A percentile compares a stretch with the other conserved stretches of the same genome.
Conservation (phyloP, 2,888 invertebrate genomes). For the Omphaloscelis lunosa region DNA sequence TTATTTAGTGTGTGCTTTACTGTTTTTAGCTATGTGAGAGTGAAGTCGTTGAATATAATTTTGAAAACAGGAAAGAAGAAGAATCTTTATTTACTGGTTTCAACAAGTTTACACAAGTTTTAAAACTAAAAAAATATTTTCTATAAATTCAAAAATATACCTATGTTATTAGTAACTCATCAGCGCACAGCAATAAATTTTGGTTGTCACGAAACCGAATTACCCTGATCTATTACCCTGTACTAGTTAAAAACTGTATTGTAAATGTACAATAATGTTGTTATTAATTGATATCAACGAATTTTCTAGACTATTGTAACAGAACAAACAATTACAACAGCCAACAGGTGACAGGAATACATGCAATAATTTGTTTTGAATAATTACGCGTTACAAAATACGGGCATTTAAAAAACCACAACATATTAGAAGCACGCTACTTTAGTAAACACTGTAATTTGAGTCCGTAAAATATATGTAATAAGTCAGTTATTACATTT, state of each 20-base stretch:
- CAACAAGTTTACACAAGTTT: no score
- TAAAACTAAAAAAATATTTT: no score
- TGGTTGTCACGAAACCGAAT: no score
- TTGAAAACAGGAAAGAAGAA: no score
- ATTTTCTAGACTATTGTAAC: background rate
- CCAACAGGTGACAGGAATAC: slow-evolving; percentile 11
- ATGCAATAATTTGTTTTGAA: slow-evolving; percentile 1
- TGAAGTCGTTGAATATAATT: background rate
- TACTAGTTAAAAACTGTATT: no score
- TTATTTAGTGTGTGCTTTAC: background rate
- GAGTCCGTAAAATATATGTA: background rate
- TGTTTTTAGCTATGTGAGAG: background rate
- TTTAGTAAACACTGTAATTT: slow-evolving; percentile 5
- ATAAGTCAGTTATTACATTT: background rate
- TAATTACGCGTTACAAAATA: slow-evolving; percentile 2
- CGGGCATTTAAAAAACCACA: background rate
- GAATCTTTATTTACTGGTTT: no score
- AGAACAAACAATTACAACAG: background rate
- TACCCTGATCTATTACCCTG: no score
- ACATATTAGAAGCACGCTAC: background rate
- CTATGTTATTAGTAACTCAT: no score
- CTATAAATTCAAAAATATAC: no score
- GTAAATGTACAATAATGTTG: background rate
- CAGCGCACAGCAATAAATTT: no score
- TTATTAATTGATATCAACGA: background rate